phyloP scores from a whole-genome alignment of 2,797 vertebrate genomes.

The Coracias cyanogaster region DNA sequence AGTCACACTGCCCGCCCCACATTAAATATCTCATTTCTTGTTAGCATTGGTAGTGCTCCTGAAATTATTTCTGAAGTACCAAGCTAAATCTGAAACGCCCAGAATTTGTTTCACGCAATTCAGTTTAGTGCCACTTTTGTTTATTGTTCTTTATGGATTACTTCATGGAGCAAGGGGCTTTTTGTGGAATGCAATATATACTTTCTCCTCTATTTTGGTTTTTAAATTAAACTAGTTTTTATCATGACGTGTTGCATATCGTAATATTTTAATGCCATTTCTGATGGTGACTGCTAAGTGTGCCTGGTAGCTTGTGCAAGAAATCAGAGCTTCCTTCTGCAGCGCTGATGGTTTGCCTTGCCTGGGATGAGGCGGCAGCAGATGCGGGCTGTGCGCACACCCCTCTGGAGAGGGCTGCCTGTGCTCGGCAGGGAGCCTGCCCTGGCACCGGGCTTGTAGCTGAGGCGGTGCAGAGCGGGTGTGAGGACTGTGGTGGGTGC shows the following conservation, averaged over 20 bases:
- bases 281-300: rapidly evolving
- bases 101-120: background rate
- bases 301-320: background rate
- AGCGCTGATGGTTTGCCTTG: background rate
- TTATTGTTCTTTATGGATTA: background rate
- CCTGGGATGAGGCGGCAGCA: background rate
- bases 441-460: background rate
- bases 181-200: rapidly evolving
- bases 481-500: rapidly evolving
- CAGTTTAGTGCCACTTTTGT: background rate
- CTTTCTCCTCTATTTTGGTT: background rate
- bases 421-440: background rate
- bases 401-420: rapidly evolving
- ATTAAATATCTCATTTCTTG: background rate
- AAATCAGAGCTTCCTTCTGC: background rate
- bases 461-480: rapidly evolving
- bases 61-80: background rate
- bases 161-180: rapidly evolving
- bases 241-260: background rate
- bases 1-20: rapidly evolving
- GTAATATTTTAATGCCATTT: background rate
- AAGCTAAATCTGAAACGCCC: background rate
- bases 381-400: rapidly evolving
- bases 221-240: background rate
- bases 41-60: background rate